Evolutionary conservation across 2,113 vertebrate genomes (phyloP).

Genomic region (Alaudala cheleensis): DNA sequence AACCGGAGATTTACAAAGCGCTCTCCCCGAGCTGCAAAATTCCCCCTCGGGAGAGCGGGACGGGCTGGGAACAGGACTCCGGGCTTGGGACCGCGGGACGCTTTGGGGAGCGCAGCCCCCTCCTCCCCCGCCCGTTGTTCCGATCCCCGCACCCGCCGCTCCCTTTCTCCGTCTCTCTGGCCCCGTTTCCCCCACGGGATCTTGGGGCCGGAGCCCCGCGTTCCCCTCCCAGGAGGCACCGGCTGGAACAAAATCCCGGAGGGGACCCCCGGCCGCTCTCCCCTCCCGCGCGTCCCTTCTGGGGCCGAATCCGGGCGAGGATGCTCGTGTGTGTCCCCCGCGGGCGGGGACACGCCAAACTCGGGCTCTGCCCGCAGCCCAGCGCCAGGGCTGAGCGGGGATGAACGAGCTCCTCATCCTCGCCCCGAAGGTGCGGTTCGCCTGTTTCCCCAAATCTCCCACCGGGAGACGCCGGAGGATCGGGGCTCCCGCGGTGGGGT

Average conservation of each 20-base stretch:
- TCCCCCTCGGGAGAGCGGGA: background rate
- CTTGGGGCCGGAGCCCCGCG: background rate
- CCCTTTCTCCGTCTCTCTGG: background rate
- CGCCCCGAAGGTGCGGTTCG: rapidly evolving
- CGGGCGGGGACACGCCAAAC: background rate
- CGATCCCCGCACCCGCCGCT: background rate
- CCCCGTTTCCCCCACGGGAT: background rate
- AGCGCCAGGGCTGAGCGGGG: background rate
- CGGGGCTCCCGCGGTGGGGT: background rate
- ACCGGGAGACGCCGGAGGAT: background rate
- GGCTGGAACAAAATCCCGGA: background rate
- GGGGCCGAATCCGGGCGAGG: background rate
- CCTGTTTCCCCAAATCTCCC: background rate
- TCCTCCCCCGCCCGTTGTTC: background rate
- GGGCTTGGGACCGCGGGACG: background rate
- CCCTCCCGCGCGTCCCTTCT: background rate
- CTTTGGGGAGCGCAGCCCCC: background rate
- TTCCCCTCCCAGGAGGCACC: background rate
- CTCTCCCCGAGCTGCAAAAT: background rate
- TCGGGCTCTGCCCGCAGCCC: background rate
- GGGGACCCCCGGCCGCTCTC: background rate
- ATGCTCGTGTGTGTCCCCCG: background rate
- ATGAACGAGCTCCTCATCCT: background rate
- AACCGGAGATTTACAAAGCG: background rate
- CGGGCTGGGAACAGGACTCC: background rate